Base-by-base conservation (phyloP, 2,888 invertebrate genomes). In the Mycogona germanica region DNA sequence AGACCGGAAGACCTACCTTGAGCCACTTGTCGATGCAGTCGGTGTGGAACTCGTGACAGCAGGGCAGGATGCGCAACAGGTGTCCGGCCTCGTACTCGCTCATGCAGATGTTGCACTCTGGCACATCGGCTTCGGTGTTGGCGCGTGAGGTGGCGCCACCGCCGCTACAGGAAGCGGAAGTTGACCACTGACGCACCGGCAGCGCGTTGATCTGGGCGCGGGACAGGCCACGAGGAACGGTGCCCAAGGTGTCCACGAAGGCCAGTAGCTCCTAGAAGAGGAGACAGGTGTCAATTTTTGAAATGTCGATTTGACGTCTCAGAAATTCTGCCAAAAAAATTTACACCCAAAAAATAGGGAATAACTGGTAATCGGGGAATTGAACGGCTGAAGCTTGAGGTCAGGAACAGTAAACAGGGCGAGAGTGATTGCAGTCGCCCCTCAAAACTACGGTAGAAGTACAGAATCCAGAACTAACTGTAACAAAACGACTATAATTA, bases 21-120 rank as follows among this genome's bases (percentile, higher is more conserved):
- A 67, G 60, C 67, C 67, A 67, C 50, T 63, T 60, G 58, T 67
- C 67, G 52, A 67, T 65, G 51, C 67, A 67, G 1, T 51, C 48
- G 23, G 62, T 54, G 53, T 67, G 67, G 57, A 64, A 67, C 41
- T 66, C 62, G 51, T 67, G 67, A 53, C 65, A 66, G 51, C 67
- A 67, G 7, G 66, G 64, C 17, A 67, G 61, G 45, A 65, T 65
- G 30, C 66, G 60, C 37, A 65, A 57, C 3, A 55, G 51, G 26
- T 67, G 65, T 4, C 64, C 63, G 3, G 60, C 57, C 42, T 62
- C 64, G 55, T 64, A 68, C 41, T 67, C 66, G 55, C 60, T 61
- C 62, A 67, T 63, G 55, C 68, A 68, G 14, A 68, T 65, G 46
- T 62, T 62, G 55, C 67, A 67, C 62, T 55, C 62, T 57, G 9